Evolutionary conservation across 2,888 invertebrate genomes (phyloP).

Genomic region (Cheiracanthium punctorium): DNA sequence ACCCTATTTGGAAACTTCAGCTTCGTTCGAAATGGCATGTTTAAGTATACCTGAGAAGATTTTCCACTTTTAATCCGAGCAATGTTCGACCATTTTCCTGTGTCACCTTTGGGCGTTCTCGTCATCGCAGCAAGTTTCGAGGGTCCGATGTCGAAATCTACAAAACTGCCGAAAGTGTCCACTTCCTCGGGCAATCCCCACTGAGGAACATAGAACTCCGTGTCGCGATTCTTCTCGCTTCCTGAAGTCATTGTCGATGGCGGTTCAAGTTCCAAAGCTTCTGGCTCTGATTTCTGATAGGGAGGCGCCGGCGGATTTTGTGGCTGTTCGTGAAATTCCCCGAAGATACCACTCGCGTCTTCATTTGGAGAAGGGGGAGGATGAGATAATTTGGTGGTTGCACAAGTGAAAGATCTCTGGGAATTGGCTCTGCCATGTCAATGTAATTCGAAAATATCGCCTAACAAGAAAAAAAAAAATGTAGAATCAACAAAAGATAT

Average conservation of each 20-base stretch:
- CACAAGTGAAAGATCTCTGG: background rate
- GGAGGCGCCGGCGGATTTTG: no score
- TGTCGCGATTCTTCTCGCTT: slow-evolving; percentile 7
- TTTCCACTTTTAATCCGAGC: background rate
- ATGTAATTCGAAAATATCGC: background rate
- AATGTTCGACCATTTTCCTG: background rate
- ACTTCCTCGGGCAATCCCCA: slow-evolving; percentile 52
- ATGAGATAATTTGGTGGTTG: background rate
- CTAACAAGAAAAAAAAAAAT: background rate
- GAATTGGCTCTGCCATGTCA: background rate
- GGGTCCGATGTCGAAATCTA: slow-evolving; percentile 22
- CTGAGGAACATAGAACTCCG: background rate
- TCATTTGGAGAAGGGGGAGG: background rate
- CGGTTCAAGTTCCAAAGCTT: background rate
- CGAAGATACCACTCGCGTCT: background rate
- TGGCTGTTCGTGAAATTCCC: background rate
- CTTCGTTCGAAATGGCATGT: no score
- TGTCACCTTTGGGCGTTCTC: background rate
- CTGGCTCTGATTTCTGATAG: background rate
- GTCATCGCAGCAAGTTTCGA: background rate
- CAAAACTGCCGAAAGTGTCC: slow-evolving; percentile 41
- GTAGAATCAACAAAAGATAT: no score
- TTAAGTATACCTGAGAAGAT: no score
- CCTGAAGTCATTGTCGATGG: background rate
- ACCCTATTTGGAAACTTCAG: no score